Conservation (phyloP, 2,888 invertebrate species). For the Pristionchus japonicus region DNA sequence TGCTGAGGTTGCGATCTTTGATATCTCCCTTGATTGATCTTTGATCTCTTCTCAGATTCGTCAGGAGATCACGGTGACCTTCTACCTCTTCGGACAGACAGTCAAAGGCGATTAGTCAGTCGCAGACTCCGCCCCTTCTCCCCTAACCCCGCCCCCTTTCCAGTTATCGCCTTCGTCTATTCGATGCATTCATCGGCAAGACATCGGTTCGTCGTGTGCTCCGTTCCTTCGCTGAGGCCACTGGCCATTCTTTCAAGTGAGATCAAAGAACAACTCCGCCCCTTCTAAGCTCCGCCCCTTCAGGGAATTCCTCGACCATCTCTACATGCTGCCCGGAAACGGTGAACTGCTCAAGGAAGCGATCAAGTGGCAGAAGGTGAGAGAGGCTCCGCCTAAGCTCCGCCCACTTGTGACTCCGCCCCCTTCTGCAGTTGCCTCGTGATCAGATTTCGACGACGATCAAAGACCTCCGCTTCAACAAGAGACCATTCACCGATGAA, state of each 20-base stretch:
- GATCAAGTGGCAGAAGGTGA: slow-evolving; percentile 35
- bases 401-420: slow-evolving; percentile 5
- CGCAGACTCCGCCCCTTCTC: background rate
- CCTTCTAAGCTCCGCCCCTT: background rate
- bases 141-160: background rate
- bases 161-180: slow-evolving; percentile 36
- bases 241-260: background rate
- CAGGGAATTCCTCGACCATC: slow-evolving; percentile 19
- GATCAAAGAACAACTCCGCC: background rate
- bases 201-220: slow-evolving; percentile 8
- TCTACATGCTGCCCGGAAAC: slow-evolving; percentile 1
- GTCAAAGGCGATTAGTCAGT: slow-evolving; percentile 5
- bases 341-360: background rate
- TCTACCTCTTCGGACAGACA: slow-evolving; percentile 35
- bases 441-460: background rate
- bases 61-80: slow-evolving; percentile 28
- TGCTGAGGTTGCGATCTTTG: background rate
- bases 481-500: background rate
- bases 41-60: background rate
- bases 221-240: background rate
- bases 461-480: background rate
- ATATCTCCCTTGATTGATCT: background rate
- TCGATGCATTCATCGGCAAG: background rate
- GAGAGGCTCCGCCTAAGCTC: slow-evolving; percentile 6
- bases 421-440: background rate